Conservation (phyloP, 2,113 vertebrate species). For the Cardinalis cardinalis region DNA sequence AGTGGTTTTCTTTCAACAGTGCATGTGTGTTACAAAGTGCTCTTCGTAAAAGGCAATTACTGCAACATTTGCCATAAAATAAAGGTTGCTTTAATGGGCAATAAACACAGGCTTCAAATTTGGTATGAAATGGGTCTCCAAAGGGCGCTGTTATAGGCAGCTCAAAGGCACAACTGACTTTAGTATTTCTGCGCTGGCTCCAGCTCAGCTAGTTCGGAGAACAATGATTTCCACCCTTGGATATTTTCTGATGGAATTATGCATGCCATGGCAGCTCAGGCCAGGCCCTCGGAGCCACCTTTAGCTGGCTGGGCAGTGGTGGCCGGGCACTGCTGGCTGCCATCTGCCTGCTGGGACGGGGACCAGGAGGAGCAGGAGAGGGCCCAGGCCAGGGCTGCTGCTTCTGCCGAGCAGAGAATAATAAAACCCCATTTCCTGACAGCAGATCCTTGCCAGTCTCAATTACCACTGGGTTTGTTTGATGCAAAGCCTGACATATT, state of each 20-base stretch:
- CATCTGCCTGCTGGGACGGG: not conserved
- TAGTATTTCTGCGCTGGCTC: slow-evolving; percentile 76
- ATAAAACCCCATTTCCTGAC: slow-evolving; percentile 15
- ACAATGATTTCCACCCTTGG: slow-evolving; percentile 80
- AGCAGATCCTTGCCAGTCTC: not conserved
- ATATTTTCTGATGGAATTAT: slow-evolving; percentile 76
- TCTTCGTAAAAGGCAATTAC: slow-evolving; percentile 93
- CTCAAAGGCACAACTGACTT: slow-evolving; percentile 81
- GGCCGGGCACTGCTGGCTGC: not conserved
- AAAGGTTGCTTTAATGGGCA: slow-evolving; percentile 94
- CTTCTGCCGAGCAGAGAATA: not conserved
- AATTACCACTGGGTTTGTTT: not conserved
- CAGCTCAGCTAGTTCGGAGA: slow-evolving; percentile 75
- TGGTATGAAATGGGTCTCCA: slow-evolving; percentile 87
- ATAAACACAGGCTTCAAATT: slow-evolving; percentile 92
- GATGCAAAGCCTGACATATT: slow-evolving; percentile 9
- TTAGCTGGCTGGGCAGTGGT: slow-evolving; percentile 47
- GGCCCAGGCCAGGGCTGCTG: not conserved
- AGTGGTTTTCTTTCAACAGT: slow-evolving; percentile 91
- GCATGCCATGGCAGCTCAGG: slow-evolving; percentile 41
- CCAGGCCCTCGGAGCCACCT: slow-evolving; percentile 42
- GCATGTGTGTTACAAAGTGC: slow-evolving; percentile 88
- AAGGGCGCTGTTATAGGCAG: slow-evolving; percentile 83
- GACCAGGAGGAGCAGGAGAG: not conserved
- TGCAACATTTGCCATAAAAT: slow-evolving; percentile 92